Percentiles rank a stretch among this genome's conserved stretches.
phyloP scores from a whole-genome alignment of 1,140 invertebrate genomes.

The Drosophila ananassae region DNA sequence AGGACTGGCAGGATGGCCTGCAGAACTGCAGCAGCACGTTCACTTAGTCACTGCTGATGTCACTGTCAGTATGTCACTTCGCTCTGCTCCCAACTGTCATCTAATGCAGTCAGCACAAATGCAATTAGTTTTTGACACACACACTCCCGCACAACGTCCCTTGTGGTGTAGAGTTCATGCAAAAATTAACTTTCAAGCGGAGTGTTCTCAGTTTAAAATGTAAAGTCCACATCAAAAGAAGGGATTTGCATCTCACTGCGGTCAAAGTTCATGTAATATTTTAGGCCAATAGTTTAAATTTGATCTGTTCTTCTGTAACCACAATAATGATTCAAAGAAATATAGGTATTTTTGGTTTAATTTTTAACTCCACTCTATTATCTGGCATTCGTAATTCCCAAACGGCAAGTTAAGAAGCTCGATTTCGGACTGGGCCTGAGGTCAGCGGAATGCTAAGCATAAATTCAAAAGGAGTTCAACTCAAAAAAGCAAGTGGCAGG shows the following conservation, averaged over 20 bases:
- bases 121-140: conserved; percentile 66
- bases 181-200: conserved; percentile 21
- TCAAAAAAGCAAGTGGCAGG: conserved; percentile 8
- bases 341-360: neutral
- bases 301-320: neutral
- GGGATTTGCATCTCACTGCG: neutral
- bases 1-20: conserved; percentile 8
- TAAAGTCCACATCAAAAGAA: neutral
- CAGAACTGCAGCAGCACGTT: conserved; percentile 31
- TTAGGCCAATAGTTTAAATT: neutral
- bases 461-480: conserved; percentile 63
- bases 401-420: conserved; percentile 66
- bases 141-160: conserved; percentile 19
- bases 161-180: conserved; percentile 11
- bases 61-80: conserved; percentile 56
- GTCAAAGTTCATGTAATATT: neutral
- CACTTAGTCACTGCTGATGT: conserved; percentile 40
- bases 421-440: conserved; percentile 22
- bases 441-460: conserved; percentile 76
- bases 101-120: conserved; percentile 52
- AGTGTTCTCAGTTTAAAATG: conserved; percentile 15
- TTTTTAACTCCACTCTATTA: conserved; percentile 40
- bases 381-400: conserved; percentile 54
- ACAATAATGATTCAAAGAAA: neutral
- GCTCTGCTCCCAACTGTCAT: conserved; percentile 37